Conservation (phyloP, 1,140 invertebrate genomes). For the Nylanderia fulva region DNA sequence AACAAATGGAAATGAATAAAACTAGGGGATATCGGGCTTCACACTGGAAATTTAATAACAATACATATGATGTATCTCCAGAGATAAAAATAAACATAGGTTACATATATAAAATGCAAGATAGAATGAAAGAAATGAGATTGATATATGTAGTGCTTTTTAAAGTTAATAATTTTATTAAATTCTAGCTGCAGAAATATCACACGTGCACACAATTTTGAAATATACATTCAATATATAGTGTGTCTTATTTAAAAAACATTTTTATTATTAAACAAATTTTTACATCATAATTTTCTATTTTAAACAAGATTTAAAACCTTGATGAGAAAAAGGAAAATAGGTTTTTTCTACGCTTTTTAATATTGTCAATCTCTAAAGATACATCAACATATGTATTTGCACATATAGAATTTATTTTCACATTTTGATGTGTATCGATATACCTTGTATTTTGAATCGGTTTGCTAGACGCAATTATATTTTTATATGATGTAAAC, state of each 20-base stretch:
- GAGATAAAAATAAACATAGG: slow-evolving; percentile 33
- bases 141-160: not conserved
- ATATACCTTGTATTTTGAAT: not conserved
- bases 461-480: slow-evolving; percentile 5
- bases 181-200: not conserved
- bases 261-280: not conserved
- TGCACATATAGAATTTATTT: slow-evolving; percentile 69
- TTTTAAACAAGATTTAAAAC: not conserved
- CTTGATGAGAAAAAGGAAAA: not conserved
- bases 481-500: not conserved
- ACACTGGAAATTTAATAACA: slow-evolving; percentile 67
- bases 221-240: slow-evolving; percentile 9
- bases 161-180: slow-evolving; percentile 27
- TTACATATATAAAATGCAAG: not conserved
- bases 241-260: not conserved
- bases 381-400: slow-evolving; percentile 66
- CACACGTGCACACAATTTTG: not conserved
- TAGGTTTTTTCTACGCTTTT: not conserved
- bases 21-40: slow-evolving; percentile 74
- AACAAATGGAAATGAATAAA: slow-evolving; percentile 65
- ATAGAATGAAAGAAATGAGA: not conserved
- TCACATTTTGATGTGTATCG: slow-evolving; percentile 56
- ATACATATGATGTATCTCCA: slow-evolving; percentile 62
- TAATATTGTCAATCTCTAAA: slow-evolving; percentile 42
- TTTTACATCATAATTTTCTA: not conserved